Conservation (phyloP, 2,797 vertebrate genomes). For the Oreonectes daqikongensis region DNA sequence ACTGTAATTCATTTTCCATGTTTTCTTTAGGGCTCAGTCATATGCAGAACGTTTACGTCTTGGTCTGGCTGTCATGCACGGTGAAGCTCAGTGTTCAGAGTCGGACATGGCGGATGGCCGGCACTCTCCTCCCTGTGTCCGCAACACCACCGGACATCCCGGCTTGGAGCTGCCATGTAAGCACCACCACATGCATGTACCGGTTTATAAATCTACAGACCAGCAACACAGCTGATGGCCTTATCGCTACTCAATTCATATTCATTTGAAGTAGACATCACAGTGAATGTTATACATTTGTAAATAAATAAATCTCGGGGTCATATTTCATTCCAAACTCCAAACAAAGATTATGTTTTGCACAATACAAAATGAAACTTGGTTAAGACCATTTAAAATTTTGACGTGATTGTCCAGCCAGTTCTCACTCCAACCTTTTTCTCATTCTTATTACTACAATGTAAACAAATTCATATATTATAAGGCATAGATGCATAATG, state of each 20-base stretch:
- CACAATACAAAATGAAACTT: too few relatives aligned
- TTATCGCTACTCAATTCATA: neutral
- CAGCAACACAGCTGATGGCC: neutral
- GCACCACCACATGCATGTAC: slow-evolving; percentile 58
- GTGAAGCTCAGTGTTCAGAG: slow-evolving; percentile 95
- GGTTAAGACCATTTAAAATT: too few relatives aligned
- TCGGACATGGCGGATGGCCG: slow-evolving; percentile 97
- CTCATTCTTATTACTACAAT: too few relatives aligned
- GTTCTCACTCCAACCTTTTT: too few relatives aligned
- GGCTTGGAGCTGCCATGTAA: slow-evolving; percentile 95
- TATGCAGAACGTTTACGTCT: slow-evolving; percentile 93
- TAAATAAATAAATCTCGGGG: too few relatives aligned
- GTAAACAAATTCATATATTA: too few relatives aligned
- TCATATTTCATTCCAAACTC: neutral
- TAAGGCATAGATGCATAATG: too few relatives aligned
- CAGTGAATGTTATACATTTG: too few relatives aligned
- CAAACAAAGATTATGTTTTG: neutral
- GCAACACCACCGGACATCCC: slow-evolving; percentile 89
- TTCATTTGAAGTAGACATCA: neutral
- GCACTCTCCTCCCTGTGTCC: slow-evolving; percentile 93
- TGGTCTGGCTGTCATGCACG: slow-evolving; percentile 95
- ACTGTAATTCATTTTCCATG: neutral
- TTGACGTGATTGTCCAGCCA: too few relatives aligned
- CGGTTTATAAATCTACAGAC: neutral
- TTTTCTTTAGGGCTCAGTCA: slow-evolving; percentile 86